phyloP scores from a whole-genome alignment of 2,113 vertebrate genomes.

The Hyla sarda region DNA sequence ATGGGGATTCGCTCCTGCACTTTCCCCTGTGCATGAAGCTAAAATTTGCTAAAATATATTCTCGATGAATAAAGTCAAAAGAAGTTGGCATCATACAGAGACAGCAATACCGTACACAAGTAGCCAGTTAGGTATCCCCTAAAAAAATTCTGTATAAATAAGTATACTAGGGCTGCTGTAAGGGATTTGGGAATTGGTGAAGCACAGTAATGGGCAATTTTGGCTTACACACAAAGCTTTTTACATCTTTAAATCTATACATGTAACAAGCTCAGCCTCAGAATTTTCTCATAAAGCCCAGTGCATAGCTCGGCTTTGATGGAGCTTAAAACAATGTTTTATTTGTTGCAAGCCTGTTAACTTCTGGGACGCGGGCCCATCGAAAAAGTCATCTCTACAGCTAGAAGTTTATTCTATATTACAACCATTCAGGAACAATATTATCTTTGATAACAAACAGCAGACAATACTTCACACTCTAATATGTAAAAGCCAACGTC shows the following conservation, averaged over 20 bases:
- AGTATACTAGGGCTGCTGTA: neutral
- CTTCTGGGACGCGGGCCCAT: conserved; percentile 28
- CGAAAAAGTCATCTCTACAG: conserved; percentile 27
- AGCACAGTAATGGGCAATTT: neutral
- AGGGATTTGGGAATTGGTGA: neutral
- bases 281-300: neutral
- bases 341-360: conserved; percentile 21
- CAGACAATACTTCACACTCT: conserved; percentile 46
- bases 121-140: no score
- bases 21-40: no score
- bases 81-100: no score
- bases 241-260: neutral
- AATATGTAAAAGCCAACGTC: conserved; percentile 15
- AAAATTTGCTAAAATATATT: no score
- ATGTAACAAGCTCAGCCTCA: neutral
- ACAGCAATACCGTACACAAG: no score
- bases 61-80: no score
- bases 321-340: conserved; percentile 11
- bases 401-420: conserved; percentile 9
- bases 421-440: conserved; percentile 30
- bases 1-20: no score
- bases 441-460: conserved; percentile 51
- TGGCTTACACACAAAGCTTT: neutral
- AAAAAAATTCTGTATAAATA: no score
- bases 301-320: neutral